Evolutionary conservation across 2,888 invertebrate genomes (phyloP).

Genomic region (Sarcophaga variegata): DNA sequence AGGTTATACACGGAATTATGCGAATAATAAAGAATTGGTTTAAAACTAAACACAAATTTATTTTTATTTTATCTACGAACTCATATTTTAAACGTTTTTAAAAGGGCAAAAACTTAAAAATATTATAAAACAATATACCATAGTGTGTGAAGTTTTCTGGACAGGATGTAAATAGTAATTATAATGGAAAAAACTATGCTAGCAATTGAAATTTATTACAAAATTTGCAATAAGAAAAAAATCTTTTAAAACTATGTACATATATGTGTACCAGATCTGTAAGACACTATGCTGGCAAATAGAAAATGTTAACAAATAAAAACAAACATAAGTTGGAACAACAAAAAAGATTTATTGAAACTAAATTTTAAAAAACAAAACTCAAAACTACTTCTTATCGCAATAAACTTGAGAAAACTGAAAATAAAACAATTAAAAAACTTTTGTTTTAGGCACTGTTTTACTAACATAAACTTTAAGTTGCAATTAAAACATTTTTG

Average conservation of each 20-base stretch:
- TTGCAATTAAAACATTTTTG: neutral
- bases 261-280: neutral
- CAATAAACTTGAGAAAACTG: neutral
- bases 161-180: constrained; percentile 40
- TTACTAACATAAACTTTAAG: constrained; percentile 13
- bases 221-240: neutral
- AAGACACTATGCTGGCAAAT: neutral
- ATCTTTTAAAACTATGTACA: neutral
- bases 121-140: too few relatives aligned
- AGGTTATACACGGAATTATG: too few relatives aligned
- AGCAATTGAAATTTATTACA: constrained; percentile 16
- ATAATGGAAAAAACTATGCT: constrained; percentile 39
- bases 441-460: neutral
- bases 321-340: too few relatives aligned
- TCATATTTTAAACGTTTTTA: too few relatives aligned
- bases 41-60: too few relatives aligned
- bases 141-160: neutral
- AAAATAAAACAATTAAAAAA: constrained; percentile 1
- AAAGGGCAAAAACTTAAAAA: too few relatives aligned
- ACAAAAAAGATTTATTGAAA: neutral
- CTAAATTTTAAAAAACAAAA: neutral
- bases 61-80: too few relatives aligned
- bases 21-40: too few relatives aligned
- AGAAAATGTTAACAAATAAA: too few relatives aligned
- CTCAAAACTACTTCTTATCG: neutral